Evolutionary conservation across 1,140 invertebrate genomes (phyloP).

Genomic region (Listronotus oregonensis): DNA sequence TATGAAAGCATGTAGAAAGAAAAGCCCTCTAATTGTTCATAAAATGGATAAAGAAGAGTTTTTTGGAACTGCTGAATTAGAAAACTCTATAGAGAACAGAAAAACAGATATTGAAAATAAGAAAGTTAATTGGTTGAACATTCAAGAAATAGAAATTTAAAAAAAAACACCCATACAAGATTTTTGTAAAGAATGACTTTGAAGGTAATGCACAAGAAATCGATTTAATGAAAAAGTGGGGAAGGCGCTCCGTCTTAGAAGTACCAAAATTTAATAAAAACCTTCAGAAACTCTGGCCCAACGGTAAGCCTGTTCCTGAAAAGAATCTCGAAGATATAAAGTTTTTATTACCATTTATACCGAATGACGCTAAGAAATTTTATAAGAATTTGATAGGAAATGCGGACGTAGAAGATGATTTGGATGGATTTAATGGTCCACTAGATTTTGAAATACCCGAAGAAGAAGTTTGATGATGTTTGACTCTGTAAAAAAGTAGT

Average conservation of each 20-base stretch:
- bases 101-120: too few species aligned
- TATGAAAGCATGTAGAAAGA: conserved; percentile 2
- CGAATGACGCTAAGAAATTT: conserved; percentile 8
- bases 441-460: not conserved
- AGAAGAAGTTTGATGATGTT: too few species aligned
- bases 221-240: too few species aligned
- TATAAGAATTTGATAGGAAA: conserved; percentile 5
- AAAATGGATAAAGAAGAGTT: too few species aligned
- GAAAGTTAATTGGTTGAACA: not conserved
- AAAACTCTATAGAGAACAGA: too few species aligned
- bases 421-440: conserved; percentile 5
- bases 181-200: too few species aligned
- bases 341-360: conserved; percentile 11
- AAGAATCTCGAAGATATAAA: too few species aligned
- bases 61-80: too few species aligned
- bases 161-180: not conserved
- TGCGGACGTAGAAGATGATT: conserved; percentile 7
- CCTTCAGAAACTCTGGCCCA: conserved; percentile 20
- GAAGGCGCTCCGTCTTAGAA: too few species aligned
- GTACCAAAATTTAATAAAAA: conserved; percentile 11
- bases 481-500: not conserved
- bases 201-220: too few species aligned
- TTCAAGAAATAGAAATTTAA: too few species aligned
- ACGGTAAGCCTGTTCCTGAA: conserved; percentile 22
- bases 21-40: conserved; percentile 8